Evolutionary conservation across 2,797 vertebrate genomes (phyloP).

Genomic region (Peromyscus melanophrys): DNA sequence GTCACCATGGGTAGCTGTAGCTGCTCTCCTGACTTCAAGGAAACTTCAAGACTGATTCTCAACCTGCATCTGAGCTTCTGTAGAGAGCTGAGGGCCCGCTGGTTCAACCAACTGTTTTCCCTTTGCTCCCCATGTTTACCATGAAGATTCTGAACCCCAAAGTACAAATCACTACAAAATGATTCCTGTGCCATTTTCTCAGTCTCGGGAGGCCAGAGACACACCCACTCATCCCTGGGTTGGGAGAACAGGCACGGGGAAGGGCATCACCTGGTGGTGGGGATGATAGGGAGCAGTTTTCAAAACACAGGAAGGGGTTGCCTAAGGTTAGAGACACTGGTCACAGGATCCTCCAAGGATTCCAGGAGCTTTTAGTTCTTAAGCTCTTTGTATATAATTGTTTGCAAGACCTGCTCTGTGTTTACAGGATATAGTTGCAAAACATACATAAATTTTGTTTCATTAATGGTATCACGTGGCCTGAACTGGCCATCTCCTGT

Average conservation of each 20-base stretch:
- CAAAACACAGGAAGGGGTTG: conserved; percentile 24
- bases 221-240: not conserved
- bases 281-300: not conserved
- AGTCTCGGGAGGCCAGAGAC: not conserved
- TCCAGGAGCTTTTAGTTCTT: not conserved
- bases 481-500: not conserved
- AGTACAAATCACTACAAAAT: conserved; percentile 37
- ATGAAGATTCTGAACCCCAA: conserved; percentile 14
- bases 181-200: not conserved
- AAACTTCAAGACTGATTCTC: not conserved
- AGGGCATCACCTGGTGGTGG: not conserved
- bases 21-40: not conserved
- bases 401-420: not conserved
- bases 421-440: conserved; percentile 11
- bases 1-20: not conserved
- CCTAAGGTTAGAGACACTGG: not conserved
- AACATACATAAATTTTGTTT: not conserved
- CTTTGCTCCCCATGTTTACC: not conserved
- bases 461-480: not conserved
- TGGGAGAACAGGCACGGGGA: not conserved
- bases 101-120: not conserved
- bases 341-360: not conserved
- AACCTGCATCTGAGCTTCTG: not conserved
- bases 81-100: not conserved
- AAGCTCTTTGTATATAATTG: not conserved